Percentiles rank a stretch among this genome's conserved stretches.
Evolutionary conservation across 2,888 invertebrate species (phyloP).

Genomic region (Ryuthela nishihirai): DNA sequence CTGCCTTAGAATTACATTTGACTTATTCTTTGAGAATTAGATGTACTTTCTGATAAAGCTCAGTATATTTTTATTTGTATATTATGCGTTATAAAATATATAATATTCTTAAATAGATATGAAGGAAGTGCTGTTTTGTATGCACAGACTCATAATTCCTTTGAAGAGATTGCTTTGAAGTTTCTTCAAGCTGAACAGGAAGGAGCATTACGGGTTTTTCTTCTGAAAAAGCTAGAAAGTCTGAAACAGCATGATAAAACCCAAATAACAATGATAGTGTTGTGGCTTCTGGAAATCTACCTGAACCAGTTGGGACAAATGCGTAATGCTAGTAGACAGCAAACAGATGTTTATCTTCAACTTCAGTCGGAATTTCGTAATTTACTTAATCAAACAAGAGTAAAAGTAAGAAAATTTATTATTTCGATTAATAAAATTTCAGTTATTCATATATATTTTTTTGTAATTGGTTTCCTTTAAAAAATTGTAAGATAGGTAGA

Average conservation of each 20-base stretch:
- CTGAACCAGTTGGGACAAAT: constrained; percentile 80
- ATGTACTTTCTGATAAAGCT: background rate
- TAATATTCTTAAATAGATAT: constrained; percentile 54
- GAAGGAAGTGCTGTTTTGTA: constrained; percentile 80
- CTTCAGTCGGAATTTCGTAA: constrained; percentile 72
- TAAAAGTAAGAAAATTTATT: constrained; percentile 55
- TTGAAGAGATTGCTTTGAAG: constrained; percentile 90
- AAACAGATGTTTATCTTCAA: constrained; percentile 55
- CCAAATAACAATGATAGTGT: constrained; percentile 84
- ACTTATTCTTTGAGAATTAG: background rate
- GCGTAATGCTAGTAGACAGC: constrained; percentile 51
- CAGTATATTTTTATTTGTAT: background rate
- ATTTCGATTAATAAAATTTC: too few species aligned
- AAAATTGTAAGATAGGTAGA: too few species aligned
- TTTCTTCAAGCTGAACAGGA: constrained; percentile 77
- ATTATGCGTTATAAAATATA: background rate
- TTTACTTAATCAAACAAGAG: constrained; percentile 67
- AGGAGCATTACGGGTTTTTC: constrained; percentile 79
- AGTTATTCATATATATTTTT: too few species aligned
- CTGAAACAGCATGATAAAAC: constrained; percentile 69
- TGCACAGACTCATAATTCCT: constrained; percentile 84
- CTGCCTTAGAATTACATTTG: background rate
- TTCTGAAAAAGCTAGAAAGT: constrained; percentile 74
- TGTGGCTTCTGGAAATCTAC: constrained; percentile 92
- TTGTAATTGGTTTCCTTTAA: too few species aligned